phyloP scores from a whole-genome alignment of 2,113 vertebrate species.

The Tichodroma muraria region DNA sequence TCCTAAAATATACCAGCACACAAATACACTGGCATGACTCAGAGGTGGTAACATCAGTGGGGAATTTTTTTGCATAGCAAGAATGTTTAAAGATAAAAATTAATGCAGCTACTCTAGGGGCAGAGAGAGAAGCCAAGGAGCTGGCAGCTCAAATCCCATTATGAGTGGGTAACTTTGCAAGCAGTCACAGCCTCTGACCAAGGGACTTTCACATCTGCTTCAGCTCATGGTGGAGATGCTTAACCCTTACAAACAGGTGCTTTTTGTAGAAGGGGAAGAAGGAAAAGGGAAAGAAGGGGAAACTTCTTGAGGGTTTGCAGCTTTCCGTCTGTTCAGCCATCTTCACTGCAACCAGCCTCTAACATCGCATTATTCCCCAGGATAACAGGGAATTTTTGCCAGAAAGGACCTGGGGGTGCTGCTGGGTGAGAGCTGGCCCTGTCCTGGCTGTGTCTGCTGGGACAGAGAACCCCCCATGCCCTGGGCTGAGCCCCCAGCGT shows the following conservation, averaged over 20 bases:
- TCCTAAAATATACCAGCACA: background rate
- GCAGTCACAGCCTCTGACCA: background rate
- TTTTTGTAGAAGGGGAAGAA: no score
- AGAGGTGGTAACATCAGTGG: background rate
- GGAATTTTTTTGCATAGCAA: background rate
- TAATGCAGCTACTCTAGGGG: background rate
- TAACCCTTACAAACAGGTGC: background rate
- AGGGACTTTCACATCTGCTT: background rate
- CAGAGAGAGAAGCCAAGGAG: background rate
- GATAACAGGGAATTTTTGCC: background rate
- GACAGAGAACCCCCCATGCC: background rate
- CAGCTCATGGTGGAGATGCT: background rate
- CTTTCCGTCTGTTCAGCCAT: background rate
- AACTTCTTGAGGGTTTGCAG: background rate
- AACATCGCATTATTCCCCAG: background rate
- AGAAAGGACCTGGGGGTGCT: background rate
- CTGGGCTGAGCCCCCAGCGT: background rate
- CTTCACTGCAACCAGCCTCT: background rate
- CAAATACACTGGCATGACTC: background rate
- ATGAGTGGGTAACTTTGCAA: background rate
- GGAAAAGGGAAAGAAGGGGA: no score
- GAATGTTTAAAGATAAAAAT: background rate
- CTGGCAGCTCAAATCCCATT: background rate
- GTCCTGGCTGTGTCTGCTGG: rapidly evolving
- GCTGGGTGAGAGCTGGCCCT: background rate